A percentile compares a stretch with the other conserved stretches of the same genome.
Conservation (phyloP, 2,797 vertebrate species). For the Galagoides demidoff region DNA sequence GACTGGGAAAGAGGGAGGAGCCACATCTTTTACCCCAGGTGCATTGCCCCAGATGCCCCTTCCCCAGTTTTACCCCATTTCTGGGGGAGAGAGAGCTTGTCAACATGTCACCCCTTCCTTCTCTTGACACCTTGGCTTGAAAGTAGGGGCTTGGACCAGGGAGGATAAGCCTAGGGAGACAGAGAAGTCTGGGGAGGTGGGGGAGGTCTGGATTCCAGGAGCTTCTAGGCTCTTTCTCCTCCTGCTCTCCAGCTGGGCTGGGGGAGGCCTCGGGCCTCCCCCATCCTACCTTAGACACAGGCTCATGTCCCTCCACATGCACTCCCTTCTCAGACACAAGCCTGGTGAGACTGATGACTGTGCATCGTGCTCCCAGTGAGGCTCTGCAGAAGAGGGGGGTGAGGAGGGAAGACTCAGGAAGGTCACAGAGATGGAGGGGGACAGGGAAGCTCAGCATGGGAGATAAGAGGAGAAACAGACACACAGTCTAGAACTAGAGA, state of each 20-base stretch:
- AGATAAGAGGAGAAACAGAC: background rate
- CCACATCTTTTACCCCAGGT: conserved; percentile 82
- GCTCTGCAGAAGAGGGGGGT: conserved; percentile 65
- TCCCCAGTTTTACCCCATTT: background rate
- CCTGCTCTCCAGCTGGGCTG: background rate
- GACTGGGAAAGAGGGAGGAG: conserved; percentile 73
- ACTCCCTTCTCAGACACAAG: conserved; percentile 4
- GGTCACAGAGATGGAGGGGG: conserved; percentile 66
- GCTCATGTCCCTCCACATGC: background rate
- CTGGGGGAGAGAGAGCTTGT: background rate
- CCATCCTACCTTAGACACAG: background rate
- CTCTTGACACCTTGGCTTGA: background rate
- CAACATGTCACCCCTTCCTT: background rate
- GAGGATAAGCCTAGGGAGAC: background rate
- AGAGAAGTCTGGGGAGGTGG: background rate
- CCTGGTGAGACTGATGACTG: conserved; percentile 68
- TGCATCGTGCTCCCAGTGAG: conserved; percentile 30
- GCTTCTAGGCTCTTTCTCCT: background rate
- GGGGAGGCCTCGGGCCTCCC: background rate
- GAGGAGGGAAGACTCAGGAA: conserved; percentile 61
- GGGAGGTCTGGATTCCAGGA: background rate
- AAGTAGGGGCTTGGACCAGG: background rate
- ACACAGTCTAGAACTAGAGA: background rate
- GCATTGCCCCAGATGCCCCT: conserved; percentile 44
- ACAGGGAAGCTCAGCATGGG: background rate